Conservation (phyloP, 2,888 invertebrate species). For the Spisula subtruncata region DNA sequence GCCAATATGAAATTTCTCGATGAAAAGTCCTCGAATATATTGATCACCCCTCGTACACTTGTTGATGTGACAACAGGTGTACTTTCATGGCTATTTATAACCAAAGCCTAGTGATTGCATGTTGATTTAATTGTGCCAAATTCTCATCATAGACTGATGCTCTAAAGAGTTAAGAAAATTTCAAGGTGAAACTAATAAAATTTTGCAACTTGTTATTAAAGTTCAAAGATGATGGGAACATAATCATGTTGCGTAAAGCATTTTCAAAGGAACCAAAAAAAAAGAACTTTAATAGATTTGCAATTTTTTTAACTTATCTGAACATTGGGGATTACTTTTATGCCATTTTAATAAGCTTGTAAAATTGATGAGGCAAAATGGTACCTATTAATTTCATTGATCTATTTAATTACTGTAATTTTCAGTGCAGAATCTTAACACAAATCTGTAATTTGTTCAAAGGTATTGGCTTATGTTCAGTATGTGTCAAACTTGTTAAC, state of each 20-base stretch:
- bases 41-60: too few relatives aligned
- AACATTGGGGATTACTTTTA: background rate
- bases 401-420: background rate
- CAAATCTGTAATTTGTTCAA: background rate
- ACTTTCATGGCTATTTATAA: background rate
- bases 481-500: slow-evolving; percentile 42
- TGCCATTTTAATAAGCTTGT: slow-evolving; percentile 1
- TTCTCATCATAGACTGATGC: background rate
- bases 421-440: slow-evolving; percentile 6
- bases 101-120: background rate
- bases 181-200: background rate
- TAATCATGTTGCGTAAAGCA: background rate
- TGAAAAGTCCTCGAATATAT: too few relatives aligned
- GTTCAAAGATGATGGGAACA: slow-evolving; percentile 8
- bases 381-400: background rate
- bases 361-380: background rate
- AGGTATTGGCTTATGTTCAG: slow-evolving; percentile 18
- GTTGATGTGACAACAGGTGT: too few relatives aligned
- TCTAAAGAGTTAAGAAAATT: background rate
- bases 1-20: too few relatives aligned
- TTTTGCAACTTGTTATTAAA: background rate
- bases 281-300: background rate
- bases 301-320: slow-evolving; percentile 10
- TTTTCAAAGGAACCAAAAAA: background rate
- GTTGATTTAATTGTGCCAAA: background rate